Conservation (phyloP, 1,140 invertebrate genomes). For the Platyura marginata region DNA sequence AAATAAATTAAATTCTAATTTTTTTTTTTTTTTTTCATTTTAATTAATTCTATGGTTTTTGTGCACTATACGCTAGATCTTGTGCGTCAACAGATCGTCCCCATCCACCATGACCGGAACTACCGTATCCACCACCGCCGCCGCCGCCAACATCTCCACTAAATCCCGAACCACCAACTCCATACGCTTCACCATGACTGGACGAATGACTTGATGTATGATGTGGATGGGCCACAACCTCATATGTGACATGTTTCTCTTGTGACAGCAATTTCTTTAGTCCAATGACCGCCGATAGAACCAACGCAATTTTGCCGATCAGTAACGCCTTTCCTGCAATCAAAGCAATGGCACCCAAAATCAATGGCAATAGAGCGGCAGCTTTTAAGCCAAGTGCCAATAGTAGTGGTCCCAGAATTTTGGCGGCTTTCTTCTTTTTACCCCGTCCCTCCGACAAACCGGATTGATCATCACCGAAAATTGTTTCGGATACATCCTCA, state of each 20-base stretch:
- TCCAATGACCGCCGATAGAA: conserved; percentile 62
- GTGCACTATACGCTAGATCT: conserved; percentile 51
- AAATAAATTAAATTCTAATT: background rate
- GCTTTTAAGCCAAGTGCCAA: conserved; percentile 56
- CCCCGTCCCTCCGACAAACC: conserved; percentile 44
- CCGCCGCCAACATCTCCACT: conserved; percentile 31
- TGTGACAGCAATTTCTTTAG: conserved; percentile 57
- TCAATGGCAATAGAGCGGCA: conserved; percentile 53
- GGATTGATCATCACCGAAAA: conserved; percentile 32
- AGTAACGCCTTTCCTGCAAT: conserved; percentile 69
- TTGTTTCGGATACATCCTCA: conserved; percentile 45
- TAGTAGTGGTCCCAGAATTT: conserved; percentile 56
- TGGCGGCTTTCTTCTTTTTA: conserved; percentile 64
- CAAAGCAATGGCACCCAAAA: conserved; percentile 57
- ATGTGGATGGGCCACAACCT: conserved; percentile 65
- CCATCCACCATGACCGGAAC: conserved; percentile 46
- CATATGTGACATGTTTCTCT: conserved; percentile 68
- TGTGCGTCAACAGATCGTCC: conserved; percentile 50
- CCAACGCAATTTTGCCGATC: conserved; percentile 64
- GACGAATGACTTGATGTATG: conserved; percentile 39
- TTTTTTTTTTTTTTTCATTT: background rate
- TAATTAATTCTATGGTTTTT: conserved; percentile 30
- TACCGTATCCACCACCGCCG: conserved; percentile 30
- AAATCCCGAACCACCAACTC: conserved; percentile 35
- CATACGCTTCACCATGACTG: conserved; percentile 42